Percentiles rank a stretch among this genome's conserved stretches.
phyloP scores from a whole-genome alignment of 2,113 vertebrate species.

The Asarcornis scutulata region DNA sequence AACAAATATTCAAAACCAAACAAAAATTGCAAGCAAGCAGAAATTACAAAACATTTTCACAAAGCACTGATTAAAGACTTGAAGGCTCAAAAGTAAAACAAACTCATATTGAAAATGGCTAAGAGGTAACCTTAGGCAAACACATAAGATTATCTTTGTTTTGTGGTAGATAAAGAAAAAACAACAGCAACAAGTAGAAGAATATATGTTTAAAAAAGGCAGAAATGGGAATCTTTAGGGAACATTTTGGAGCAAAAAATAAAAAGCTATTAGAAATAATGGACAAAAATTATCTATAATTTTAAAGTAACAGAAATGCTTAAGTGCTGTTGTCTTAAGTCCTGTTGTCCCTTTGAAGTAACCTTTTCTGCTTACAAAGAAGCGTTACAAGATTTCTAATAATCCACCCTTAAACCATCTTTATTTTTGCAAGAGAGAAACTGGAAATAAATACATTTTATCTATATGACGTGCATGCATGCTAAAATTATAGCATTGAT shows the following conservation, averaged over 20 bases:
- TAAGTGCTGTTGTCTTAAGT: background rate
- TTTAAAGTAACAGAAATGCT: background rate
- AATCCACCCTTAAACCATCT: background rate
- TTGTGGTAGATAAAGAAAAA: background rate
- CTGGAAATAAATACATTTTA: background rate
- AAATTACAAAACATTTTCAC: background rate
- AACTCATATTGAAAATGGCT: background rate
- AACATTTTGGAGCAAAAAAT: background rate
- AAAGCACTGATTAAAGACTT: background rate
- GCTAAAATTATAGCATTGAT: background rate
- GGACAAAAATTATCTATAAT: background rate
- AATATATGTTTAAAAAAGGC: background rate
- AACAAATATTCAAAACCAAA: background rate
- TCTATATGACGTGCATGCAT: accelerated
- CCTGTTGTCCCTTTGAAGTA: background rate
- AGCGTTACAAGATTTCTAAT: background rate
- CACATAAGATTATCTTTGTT: background rate
- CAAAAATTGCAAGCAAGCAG: background rate
- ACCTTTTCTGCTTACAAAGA: background rate
- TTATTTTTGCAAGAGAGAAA: background rate
- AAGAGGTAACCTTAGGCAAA: background rate
- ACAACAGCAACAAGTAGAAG: background rate
- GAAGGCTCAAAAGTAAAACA: background rate
- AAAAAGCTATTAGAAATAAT: background rate
- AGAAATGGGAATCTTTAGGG: slow-evolving; percentile 8